Conservation (phyloP, 1,140 invertebrate species). For the Drosophila triauraria region DNA sequence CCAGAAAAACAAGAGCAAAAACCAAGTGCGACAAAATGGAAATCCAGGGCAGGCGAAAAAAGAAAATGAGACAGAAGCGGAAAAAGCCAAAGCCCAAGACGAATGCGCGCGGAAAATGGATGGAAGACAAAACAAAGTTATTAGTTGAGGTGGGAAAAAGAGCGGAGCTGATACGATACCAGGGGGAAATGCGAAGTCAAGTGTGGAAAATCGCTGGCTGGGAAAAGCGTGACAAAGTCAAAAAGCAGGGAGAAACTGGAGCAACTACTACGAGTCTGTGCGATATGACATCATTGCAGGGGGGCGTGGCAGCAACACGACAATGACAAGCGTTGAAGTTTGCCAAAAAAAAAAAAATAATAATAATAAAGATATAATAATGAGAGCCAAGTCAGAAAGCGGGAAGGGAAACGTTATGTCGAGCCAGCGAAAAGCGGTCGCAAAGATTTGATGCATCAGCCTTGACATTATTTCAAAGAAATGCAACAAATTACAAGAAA, state of each 20-base stretch:
- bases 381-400: conserved; percentile 1
- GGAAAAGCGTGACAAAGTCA: conserved; percentile 62
- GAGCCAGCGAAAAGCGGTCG: conserved; percentile 26
- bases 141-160: conserved; percentile 35
- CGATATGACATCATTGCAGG: conserved; percentile 63
- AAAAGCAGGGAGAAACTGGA: conserved; percentile 55
- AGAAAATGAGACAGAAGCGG: conserved; percentile 26
- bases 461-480: conserved; percentile 48
- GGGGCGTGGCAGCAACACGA: conserved; percentile 28
- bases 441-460: conserved; percentile 28
- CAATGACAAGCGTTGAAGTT: conserved; percentile 42
- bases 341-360: conserved; percentile 13
- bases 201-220: conserved; percentile 52
- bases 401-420: conserved; percentile 12
- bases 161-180: conserved; percentile 15
- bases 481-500: conserved; percentile 16
- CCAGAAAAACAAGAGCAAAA: conserved; percentile 38
- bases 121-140: conserved; percentile 28
- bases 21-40: conserved; percentile 48
- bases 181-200: conserved; percentile 30
- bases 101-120: conserved; percentile 48
- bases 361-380: background rate
- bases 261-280: conserved; percentile 26
- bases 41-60: conserved; percentile 63
- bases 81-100: conserved; percentile 44